A percentile compares a stretch with the other conserved stretches of the same genome.
Conservation (phyloP, 2,113 vertebrate genomes). For the Prolemur simus region DNA sequence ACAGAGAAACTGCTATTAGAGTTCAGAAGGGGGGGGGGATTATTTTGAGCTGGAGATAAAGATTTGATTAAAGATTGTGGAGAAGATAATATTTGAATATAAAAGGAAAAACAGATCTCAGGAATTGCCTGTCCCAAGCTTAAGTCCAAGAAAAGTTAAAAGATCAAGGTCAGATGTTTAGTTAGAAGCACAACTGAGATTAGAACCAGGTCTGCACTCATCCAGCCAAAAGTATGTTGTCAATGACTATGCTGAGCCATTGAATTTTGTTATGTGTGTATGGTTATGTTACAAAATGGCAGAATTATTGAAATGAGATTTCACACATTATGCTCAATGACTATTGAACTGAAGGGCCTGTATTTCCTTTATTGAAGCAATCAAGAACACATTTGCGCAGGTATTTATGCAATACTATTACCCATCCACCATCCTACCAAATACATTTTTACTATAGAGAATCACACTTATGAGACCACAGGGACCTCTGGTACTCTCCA, state of each 20-base stretch:
- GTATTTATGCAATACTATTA: background rate
- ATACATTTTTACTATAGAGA: background rate
- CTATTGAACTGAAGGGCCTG: background rate
- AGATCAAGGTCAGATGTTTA: background rate
- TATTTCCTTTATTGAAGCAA: slow-evolving; percentile 4
- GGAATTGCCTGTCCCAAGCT: background rate
- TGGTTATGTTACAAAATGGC: background rate
- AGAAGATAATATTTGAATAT: slow-evolving; percentile 4
- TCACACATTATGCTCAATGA: background rate
- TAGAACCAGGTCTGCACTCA: background rate
- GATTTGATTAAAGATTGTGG: background rate
- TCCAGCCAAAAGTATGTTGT: background rate
- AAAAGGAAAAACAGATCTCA: background rate
- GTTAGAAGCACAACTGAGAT: background rate
- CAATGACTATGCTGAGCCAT: background rate
- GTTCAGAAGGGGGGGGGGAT: background rate
- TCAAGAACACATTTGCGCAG: background rate
- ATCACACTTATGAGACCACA: background rate
- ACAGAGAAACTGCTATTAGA: background rate
- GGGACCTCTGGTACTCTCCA: background rate
- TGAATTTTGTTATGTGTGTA: background rate
- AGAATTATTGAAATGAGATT: slow-evolving; percentile 12
- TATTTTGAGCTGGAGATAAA: background rate
- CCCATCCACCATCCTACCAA: background rate
- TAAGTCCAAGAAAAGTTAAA: slow-evolving; percentile 18